Base-by-base conservation (phyloP, 1,140 invertebrate genomes). In the Lasioglossum baleicum region DNA sequence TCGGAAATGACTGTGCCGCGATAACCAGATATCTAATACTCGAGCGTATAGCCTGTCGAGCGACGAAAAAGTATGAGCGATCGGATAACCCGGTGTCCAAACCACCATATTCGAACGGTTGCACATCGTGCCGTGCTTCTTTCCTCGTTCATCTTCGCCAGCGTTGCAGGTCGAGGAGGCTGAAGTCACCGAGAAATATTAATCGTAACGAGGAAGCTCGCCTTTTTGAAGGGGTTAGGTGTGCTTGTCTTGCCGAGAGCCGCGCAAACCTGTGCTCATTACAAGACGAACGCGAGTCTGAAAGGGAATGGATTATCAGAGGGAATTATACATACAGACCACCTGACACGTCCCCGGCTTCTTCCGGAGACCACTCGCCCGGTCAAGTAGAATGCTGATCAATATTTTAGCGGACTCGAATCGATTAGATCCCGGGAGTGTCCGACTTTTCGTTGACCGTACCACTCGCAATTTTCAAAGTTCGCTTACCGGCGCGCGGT, bases 1-100 rank as follows among this genome's bases (percentile, higher is more conserved):
- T 76, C 80, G 84, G 86, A 89, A 89, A 88, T 88, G 84, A 89
- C 82, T 86, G 80, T 77, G 76, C 73, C 65, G 80, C 80, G 87
- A 90, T 90, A 88, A 82, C 85, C 88, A 85, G 88, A 89, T 89
- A 89, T 89, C 87, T 89, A 90, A 90, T 90, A 90, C 89, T 88
- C 87, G 83, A 88, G 61, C 71, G 88, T 88, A 87, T 84, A 86
- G 76, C 63, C 70, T 51, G 74, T 71, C 76, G 84, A 81, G 84
- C 83, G 76, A 58, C 78, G 83, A 88, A 88, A 89, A 64, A 89
- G 89, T 90, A 90, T 85, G 89, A 87, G 73, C 65, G 53, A 88
- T 89, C 88, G 71, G 89, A 90, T 89, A 90, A 89, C 76, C 83
- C 66, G 64, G 17, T 78, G 75, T 82, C 72, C 77, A 22, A 63